These are phyloP conservation scores for Merodon equestris DNA, from an alignment of 2,888 invertebrate species.

Conservation along the genomic window DNA sequence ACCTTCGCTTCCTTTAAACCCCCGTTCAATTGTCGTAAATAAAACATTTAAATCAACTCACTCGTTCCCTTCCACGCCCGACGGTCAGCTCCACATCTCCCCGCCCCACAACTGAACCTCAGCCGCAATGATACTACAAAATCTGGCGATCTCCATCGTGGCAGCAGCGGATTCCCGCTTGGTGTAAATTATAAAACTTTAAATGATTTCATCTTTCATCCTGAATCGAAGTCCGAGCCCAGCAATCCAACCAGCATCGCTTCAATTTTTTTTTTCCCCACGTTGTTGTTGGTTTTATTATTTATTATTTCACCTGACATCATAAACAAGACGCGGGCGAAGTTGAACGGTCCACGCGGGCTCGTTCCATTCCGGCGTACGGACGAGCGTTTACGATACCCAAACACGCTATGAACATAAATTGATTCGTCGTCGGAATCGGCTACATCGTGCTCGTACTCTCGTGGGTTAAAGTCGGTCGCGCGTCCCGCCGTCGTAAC, in stretches of 20 bases:
- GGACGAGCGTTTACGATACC: conserved; percentile 70
- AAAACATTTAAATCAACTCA: conserved; percentile 20
- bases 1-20: background rate
- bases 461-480: conserved; percentile 44
- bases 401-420: conserved; percentile 70
- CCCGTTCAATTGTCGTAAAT: conserved; percentile 22
- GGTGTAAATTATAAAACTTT: conserved; percentile 68
- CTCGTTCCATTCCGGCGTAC: conserved; percentile 22
- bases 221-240: conserved; percentile 51
- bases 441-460: conserved; percentile 22
- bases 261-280: too few relatives aligned
- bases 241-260: conserved; percentile 72
- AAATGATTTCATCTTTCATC: conserved; percentile 77
- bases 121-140: conserved; percentile 11
- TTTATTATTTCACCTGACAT: conserved; percentile 79
- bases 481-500: conserved; percentile 60
- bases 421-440: conserved; percentile 70
- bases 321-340: conserved; percentile 73
- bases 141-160: conserved; percentile 19
- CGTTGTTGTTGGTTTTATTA: conserved; percentile 74
- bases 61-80: background rate
- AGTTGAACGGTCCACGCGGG: background rate
- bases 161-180: conserved; percentile 19
- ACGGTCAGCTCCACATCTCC: background rate
- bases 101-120: background rate